Percentiles rank a stretch among this genome's conserved stretches.
Evolutionary conservation across 1,140 invertebrate genomes (phyloP).

Genomic region (Drosophila elegans): DNA sequence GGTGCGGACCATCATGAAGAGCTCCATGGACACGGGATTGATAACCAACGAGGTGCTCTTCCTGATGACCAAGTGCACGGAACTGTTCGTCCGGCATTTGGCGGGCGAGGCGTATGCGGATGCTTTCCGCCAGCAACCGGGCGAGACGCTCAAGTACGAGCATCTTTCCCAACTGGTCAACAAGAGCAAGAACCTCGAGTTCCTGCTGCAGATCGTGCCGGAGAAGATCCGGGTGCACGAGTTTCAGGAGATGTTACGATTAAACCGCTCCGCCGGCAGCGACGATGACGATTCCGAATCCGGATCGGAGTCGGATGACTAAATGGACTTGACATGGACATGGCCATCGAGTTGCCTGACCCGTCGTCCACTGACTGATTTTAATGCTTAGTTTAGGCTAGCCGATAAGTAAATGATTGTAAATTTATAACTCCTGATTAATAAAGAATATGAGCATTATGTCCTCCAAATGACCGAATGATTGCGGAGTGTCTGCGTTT

Average conservation of each 20-base stretch:
- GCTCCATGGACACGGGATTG: slow-evolving; percentile 76
- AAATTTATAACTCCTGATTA: not conserved
- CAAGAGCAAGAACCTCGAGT: slow-evolving; percentile 71
- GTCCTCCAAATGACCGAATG: not conserved
- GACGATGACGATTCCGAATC: slow-evolving; percentile 52
- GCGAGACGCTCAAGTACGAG: slow-evolving; percentile 70
- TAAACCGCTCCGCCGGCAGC: slow-evolving; percentile 53
- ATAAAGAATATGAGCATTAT: not conserved
- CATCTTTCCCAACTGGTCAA: slow-evolving; percentile 74
- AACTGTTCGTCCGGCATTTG: slow-evolving; percentile 77
- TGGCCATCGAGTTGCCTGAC: not conserved
- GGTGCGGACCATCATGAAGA: slow-evolving; percentile 81
- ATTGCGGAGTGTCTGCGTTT: not conserved
- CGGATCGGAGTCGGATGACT: slow-evolving; percentile 35
- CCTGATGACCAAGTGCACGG: slow-evolving; percentile 75
- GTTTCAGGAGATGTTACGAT: slow-evolving; percentile 72
- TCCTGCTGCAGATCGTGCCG: slow-evolving; percentile 79
- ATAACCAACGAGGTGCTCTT: slow-evolving; percentile 79
- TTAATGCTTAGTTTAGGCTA: slow-evolving; percentile 3
- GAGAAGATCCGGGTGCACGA: slow-evolving; percentile 79
- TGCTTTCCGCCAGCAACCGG: slow-evolving; percentile 1
- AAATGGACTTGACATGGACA: not conserved
- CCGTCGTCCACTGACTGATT: not conserved
- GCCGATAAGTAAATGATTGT: slow-evolving; percentile 8
- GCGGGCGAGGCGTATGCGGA: slow-evolving; percentile 62